Evolutionary conservation across 2,797 vertebrate genomes (phyloP).

Genomic region (Remorina albescens): DNA sequence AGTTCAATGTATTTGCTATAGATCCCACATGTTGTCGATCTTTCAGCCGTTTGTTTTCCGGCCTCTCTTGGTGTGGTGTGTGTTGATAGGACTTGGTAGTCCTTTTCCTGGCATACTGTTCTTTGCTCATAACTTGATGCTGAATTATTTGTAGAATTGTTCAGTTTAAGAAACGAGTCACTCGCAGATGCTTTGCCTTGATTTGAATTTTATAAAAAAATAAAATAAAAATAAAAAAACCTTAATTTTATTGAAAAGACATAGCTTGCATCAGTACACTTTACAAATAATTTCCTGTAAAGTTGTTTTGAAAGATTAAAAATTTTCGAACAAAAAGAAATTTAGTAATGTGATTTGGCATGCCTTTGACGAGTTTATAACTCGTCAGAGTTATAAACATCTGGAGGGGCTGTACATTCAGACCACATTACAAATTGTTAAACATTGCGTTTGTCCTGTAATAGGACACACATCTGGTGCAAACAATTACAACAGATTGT

Average conservation of each 20-base stretch:
- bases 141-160: slow-evolving; percentile 9
- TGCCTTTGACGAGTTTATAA: too few species aligned
- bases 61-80: neutral
- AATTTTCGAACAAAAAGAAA: neutral
- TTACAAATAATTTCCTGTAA: neutral
- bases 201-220: neutral
- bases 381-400: too few species aligned
- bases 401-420: slow-evolving; percentile 1
- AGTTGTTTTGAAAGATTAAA: neutral
- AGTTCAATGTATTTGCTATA: neutral
- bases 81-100: neutral
- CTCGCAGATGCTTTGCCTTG: neutral
- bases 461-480: slow-evolving; percentile 18
- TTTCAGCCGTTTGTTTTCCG: neutral
- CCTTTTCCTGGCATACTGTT: slow-evolving; percentile 6
- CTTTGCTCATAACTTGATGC: slow-evolving; percentile 30
- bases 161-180: neutral
- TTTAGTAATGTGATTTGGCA: neutral
- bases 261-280: neutral
- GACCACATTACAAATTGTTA: slow-evolving; percentile 1
- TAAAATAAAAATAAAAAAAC: neutral
- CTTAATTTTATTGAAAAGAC: neutral
- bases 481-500: slow-evolving; percentile 23
- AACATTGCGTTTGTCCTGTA: slow-evolving; percentile 6
- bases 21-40: neutral